phyloP scores from a whole-genome alignment of 2,888 invertebrate species.

The Stegana nigrithorax region DNA sequence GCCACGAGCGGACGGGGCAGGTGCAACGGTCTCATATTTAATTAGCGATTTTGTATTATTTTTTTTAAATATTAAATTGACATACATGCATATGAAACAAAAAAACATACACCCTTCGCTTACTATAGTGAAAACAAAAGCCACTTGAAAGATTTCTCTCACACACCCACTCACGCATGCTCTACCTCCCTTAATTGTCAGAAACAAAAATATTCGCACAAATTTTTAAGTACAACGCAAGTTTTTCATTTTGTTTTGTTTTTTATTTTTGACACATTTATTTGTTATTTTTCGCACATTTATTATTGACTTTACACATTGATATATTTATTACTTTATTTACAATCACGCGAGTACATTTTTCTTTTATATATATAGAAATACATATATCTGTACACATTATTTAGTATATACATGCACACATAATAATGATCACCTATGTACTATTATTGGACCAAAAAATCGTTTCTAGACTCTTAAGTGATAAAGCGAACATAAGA shows the following conservation, averaged over 20 bases:
- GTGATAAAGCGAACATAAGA: background rate
- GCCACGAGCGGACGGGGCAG: conserved; percentile 27
- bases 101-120: conserved; percentile 28
- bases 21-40: conserved; percentile 55
- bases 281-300: conserved; percentile 25
- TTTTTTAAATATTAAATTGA: conserved; percentile 62
- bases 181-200: conserved; percentile 25
- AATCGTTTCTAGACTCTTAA: conserved; percentile 68
- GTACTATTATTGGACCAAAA: conserved; percentile 70
- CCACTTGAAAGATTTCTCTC: too few species aligned
- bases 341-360: too few species aligned
- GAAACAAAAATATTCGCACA: background rate
- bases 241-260: background rate
- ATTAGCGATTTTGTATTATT: conserved; percentile 30
- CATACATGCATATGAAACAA: conserved; percentile 59
- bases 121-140: too few species aligned
- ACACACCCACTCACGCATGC: conserved; percentile 10
- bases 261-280: conserved; percentile 25
- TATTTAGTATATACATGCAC: too few species aligned
- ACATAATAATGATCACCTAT: conserved; percentile 46
- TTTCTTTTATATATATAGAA: conserved; percentile 16
- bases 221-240: background rate
- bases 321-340: too few species aligned
- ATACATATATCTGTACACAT: conserved; percentile 14
- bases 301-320: too few species aligned